Percentiles rank a stretch among this genome's conserved stretches.
phyloP scores from a whole-genome alignment of 2,113 vertebrate species.

The Pseudorectes ferrugineus region DNA sequence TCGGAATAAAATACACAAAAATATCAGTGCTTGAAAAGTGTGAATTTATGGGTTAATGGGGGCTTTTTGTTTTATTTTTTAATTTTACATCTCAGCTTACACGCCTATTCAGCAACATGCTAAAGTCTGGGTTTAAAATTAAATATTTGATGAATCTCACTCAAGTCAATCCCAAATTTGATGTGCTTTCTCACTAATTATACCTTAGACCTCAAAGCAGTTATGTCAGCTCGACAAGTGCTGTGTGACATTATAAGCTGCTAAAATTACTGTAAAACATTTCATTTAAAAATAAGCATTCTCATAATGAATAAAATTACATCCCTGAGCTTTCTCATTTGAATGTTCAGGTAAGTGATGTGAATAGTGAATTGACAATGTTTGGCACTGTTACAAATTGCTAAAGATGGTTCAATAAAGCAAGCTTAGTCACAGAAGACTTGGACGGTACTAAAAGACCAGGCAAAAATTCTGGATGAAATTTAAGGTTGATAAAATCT shows the following conservation, averaged over 20 bases:
- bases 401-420: background rate
- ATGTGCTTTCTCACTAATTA: background rate
- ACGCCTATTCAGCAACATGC: background rate
- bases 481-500: background rate
- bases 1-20: background rate
- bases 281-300: constrained; percentile 1
- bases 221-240: background rate
- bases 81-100: background rate
- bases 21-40: background rate
- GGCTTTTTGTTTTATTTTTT: background rate
- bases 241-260: background rate
- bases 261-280: background rate
- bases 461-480: background rate
- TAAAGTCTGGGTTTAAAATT: background rate
- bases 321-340: background rate
- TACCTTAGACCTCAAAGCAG: background rate
- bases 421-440: background rate
- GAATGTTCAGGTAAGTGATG: background rate
- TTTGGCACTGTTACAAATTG: background rate
- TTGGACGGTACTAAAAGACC: background rate
- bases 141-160: background rate
- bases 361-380: background rate
- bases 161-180: background rate
- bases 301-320: background rate
- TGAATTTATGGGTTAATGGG: background rate